These are phyloP conservation scores for Nudaria mundana DNA, from an alignment of 2,888 invertebrate genomes.

Conservation along the genomic window DNA sequence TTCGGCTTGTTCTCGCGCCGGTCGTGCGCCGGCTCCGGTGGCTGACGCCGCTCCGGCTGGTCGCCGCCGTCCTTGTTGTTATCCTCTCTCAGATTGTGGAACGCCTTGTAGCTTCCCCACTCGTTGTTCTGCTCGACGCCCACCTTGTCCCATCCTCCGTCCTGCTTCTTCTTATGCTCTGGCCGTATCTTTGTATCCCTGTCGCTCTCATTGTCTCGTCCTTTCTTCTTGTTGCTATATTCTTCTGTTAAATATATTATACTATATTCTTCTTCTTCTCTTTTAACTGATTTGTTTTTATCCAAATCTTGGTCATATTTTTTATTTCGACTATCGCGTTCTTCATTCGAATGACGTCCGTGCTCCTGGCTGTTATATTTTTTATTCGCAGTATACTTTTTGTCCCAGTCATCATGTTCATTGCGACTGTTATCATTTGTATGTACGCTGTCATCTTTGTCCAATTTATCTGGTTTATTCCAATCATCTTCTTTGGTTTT, in stretches of 20 bases:
- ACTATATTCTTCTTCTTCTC: background rate
- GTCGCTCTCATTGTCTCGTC: background rate
- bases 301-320: background rate
- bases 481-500: background rate
- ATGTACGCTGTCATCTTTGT: too few species aligned
- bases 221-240: background rate
- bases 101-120: conserved; percentile 1
- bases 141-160: background rate
- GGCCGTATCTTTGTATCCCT: background rate
- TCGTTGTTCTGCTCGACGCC: background rate
- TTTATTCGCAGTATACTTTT: background rate
- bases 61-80: too few species aligned
- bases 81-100: too few species aligned
- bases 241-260: too few species aligned
- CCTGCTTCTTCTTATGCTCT: background rate
- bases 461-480: background rate
- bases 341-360: background rate
- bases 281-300: background rate
- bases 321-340: background rate
- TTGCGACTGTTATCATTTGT: background rate
- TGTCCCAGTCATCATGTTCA: background rate
- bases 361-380: background rate
- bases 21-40: too few species aligned
- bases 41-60: too few species aligned
- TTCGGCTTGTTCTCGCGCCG: too few species aligned